Percentiles rank a stretch among this genome's conserved stretches.
Evolutionary conservation across 2,113 vertebrate species (phyloP).

Genomic region (Phyllopteryx taeniolatus): DNA sequence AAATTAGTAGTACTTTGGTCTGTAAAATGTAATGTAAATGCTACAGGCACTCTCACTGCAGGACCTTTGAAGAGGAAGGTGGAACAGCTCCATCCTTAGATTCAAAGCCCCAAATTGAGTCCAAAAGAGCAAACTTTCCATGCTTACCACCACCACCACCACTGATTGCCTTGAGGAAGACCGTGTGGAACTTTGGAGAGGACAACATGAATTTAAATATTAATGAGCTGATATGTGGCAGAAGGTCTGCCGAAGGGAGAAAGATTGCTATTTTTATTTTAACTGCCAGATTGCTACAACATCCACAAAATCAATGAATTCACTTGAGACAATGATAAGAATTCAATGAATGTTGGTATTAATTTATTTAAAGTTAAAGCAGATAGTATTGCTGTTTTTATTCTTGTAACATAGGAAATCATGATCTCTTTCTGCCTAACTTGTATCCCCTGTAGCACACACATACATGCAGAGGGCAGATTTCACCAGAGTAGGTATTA

Average conservation of each 20-base stretch:
- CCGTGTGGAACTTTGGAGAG: background rate
- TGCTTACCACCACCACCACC: background rate
- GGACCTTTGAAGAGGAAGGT: background rate
- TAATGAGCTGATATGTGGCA: background rate
- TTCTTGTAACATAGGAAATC: background rate
- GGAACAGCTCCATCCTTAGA: background rate
- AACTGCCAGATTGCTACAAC: background rate
- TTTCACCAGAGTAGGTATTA: slow-evolving; percentile 61
- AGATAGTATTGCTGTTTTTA: background rate
- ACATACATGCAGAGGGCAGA: slow-evolving; percentile 30
- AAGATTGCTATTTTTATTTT: background rate
- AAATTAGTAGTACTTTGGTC: background rate
- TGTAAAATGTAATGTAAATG: background rate
- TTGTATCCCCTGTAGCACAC: background rate
- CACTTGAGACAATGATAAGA: background rate
- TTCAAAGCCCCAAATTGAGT: background rate
- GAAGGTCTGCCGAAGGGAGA: background rate
- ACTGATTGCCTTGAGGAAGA: background rate
- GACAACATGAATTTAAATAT: background rate
- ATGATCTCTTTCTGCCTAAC: slow-evolving; percentile 10
- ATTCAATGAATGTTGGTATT: background rate
- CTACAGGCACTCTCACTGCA: background rate
- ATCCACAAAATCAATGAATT: background rate
- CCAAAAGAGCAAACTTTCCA: background rate
- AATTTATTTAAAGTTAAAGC: slow-evolving; percentile 1